Base-by-base conservation (phyloP, 1,140 invertebrate species). In the Vanessa atalanta region DNA sequence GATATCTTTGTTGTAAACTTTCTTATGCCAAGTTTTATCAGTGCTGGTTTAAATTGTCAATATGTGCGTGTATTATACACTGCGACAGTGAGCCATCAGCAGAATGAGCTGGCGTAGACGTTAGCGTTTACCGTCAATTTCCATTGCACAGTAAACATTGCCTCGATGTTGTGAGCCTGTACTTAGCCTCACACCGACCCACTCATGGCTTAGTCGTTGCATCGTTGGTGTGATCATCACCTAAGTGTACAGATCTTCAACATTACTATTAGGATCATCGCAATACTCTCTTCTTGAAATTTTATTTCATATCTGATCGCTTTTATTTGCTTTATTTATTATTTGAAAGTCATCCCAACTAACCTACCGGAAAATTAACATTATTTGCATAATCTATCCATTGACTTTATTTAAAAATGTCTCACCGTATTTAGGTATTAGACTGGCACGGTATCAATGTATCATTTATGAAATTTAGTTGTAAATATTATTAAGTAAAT, bases 281-380 rank as follows among this genome's bases (percentile, higher is more conserved):
- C 79, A 80, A 83, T 82, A 57, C 53, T 80, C 76, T 90, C 88
- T 89, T 88, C 88, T 89, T 83, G 82, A 86, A 86, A 88, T 84
- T 88, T 90, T 88, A 84, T 88, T 87, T 88, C 84, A 83, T 80
- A 83, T 87, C 85, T 85, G 83, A 87, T 83, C 70, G 86, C 87
- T 89, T 87, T 87, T 83, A 83, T 88, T 87, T 86, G 89, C 89
- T 91, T 90, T 83, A 82, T 89, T 91, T 89, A 87, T 88, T 90
- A 75, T 75, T 91, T 81, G 82, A 82, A 75, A 73, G 83, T 87
- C 87, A 88, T 85, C 75, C 82, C 51, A 84, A 89, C 89, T 92
- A 92, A 92, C 90, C 82, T 80, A 79, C 79, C 72, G 75, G 76
- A 84, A 74, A 77, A 85, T 86, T 88, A 88, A 89, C 86, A 90